Evolutionary conservation across 92 coral and sea anemone genomes (phyloP).

Genomic region (Phenganax marumi): DNA sequence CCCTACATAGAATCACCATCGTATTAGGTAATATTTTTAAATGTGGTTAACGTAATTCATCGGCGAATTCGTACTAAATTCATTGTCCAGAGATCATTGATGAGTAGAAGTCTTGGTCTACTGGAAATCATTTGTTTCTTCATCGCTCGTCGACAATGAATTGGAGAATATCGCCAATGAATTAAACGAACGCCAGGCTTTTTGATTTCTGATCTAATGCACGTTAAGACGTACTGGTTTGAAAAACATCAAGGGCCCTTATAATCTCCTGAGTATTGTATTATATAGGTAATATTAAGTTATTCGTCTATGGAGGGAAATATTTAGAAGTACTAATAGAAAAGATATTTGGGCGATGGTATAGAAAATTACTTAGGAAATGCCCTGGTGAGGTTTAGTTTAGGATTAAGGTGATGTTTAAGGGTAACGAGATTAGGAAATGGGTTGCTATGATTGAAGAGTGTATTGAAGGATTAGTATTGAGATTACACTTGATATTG

Average conservation of each 20-base stretch:
- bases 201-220: too few species aligned
- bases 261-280: background rate
- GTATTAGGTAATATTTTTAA: conserved; percentile 1
- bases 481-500: background rate
- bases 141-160: too few species aligned
- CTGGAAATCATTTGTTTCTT: too few species aligned
- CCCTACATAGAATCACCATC: conserved; percentile 37
- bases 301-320: background rate
- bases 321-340: background rate
- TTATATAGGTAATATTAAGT: background rate
- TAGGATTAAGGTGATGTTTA: too few species aligned
- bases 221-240: background rate
- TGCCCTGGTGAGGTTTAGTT: background rate
- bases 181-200: too few species aligned
- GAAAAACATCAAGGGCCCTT: background rate
- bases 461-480: too few species aligned
- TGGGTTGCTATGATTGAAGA: too few species aligned
- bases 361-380: background rate
- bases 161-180: too few species aligned
- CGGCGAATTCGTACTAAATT: background rate
- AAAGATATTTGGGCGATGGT: background rate
- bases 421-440: too few species aligned
- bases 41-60: background rate
- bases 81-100: background rate
- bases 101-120: too few species aligned